Conservation (phyloP, 35 echinoderm and acorn worm genomes). For the Ptychodera flava region DNA sequence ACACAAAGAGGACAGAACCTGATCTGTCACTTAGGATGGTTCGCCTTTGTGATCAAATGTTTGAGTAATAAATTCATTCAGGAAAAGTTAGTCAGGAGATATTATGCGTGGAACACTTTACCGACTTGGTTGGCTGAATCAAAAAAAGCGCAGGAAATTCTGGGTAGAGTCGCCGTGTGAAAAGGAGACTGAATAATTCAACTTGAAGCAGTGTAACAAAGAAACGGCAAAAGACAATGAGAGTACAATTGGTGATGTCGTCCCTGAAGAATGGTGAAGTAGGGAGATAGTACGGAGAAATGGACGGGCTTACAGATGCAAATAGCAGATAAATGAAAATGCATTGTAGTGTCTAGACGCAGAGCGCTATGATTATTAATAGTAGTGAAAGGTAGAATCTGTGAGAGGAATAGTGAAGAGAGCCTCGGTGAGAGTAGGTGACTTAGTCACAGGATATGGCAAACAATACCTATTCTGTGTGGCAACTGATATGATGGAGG, state of each 20-base stretch:
- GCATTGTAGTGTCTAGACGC: not conserved
- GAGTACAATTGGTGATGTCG: not conserved
- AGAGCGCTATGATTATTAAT: not conserved
- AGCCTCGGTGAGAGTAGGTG: not conserved
- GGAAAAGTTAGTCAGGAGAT: not conserved
- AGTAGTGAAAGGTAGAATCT: not conserved
- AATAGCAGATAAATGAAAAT: not conserved
- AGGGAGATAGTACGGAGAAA: not conserved
- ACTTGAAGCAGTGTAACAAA: not conserved
- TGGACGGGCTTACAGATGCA: not conserved
- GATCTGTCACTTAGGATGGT: not conserved
- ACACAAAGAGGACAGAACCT: not conserved
- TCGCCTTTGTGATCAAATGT: not conserved
- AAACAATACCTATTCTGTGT: not conserved
- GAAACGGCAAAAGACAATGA: not conserved
- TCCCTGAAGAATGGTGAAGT: not conserved
- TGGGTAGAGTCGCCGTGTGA: no score
- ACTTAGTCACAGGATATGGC: not conserved
- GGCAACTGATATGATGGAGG: not conserved
- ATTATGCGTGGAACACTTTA: not conserved
- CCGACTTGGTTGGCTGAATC: not conserved
- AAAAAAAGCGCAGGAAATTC: not conserved
- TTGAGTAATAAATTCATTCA: not conserved
- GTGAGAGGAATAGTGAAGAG: not conserved
- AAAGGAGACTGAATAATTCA: not conserved